A percentile compares a stretch with the other conserved stretches of the same genome.
Conservation (phyloP, 2,888 invertebrate species). For the Eupithecia exiguata region DNA sequence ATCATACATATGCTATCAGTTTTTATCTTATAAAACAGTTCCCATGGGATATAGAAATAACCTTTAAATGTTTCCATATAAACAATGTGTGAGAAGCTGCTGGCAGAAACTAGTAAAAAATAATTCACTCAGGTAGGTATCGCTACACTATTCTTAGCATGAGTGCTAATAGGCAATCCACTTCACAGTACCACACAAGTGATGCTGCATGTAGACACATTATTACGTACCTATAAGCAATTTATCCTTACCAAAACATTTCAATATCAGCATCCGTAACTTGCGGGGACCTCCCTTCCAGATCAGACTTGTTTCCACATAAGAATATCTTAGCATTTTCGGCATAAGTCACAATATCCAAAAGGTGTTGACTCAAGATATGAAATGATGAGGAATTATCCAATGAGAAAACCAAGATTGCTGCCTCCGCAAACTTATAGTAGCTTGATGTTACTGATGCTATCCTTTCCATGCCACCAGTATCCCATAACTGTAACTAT, state of each 20-base stretch:
- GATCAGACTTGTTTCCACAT: conserved; percentile 95
- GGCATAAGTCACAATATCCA: conserved; percentile 96
- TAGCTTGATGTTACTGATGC: conserved; percentile 97
- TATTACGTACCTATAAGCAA: no score
- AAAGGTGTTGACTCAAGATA: conserved; percentile 94
- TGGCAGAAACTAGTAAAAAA: no score
- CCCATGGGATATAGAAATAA: no score
- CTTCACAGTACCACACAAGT: neutral
- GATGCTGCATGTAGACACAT: neutral
- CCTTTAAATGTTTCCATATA: no score
- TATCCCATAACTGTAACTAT: conserved; percentile 98
- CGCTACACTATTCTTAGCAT: neutral
- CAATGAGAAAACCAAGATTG: conserved; percentile 94
- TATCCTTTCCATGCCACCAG: conserved; percentile 98
- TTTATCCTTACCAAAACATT: conserved; percentile 88
- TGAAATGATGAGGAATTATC: conserved; percentile 97
- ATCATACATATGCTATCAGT: no score
- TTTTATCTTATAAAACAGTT: no score
- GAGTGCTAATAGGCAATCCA: neutral
- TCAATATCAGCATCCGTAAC: conserved; percentile 95
- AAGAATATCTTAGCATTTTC: conserved; percentile 98
- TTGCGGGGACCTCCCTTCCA: conserved; percentile 88
- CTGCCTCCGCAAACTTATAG: conserved; percentile 97
- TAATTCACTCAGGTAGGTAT: no score
- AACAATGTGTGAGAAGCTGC: no score